Evolutionary conservation across 2,888 invertebrate genomes (phyloP).

Genomic region (Limenitis camilla): DNA sequence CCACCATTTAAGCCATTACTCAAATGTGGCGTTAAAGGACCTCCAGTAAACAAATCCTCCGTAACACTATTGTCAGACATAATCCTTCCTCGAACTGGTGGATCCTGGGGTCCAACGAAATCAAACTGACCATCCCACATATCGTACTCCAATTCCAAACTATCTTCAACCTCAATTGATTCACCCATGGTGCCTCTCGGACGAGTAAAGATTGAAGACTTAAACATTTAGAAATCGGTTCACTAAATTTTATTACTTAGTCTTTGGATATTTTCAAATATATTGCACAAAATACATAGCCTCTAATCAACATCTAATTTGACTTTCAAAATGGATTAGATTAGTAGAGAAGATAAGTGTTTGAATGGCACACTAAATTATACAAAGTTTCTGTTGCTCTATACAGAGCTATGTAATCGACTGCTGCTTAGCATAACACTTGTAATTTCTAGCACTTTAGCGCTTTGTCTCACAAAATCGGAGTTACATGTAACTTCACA

Average conservation of each 20-base stretch:
- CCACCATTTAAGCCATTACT: constrained; percentile 69
- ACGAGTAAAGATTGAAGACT: constrained; percentile 62
- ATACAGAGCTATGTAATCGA: constrained; percentile 13
- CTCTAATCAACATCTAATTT: constrained; percentile 36
- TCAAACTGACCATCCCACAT: constrained; percentile 94
- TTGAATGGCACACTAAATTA: constrained; percentile 54
- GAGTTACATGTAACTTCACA: constrained; percentile 17
- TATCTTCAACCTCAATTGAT: constrained; percentile 68
- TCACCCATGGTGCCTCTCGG: constrained; percentile 64
- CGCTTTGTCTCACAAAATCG: constrained; percentile 15
- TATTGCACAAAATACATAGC: constrained; percentile 51
- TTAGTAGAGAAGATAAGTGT: constrained; percentile 48
- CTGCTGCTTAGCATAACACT: constrained; percentile 14
- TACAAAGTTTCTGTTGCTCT: constrained; percentile 18
- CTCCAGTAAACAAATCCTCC: constrained; percentile 66
- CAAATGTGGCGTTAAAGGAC: constrained; percentile 63
- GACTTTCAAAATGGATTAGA: constrained; percentile 58
- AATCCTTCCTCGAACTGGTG: constrained; percentile 51
- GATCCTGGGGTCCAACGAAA: constrained; percentile 79
- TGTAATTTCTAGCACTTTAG: constrained; percentile 12
- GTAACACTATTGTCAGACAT: constrained; percentile 59
- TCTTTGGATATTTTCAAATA: constrained; percentile 59
- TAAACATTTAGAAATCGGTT: constrained; percentile 57
- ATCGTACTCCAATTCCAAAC: constrained; percentile 85
- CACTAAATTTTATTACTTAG: constrained; percentile 28